A percentile compares a stretch with the other conserved stretches of the same genome.
Conservation (phyloP, 2,113 vertebrate species). For the Hymenochirus boettgeri region DNA sequence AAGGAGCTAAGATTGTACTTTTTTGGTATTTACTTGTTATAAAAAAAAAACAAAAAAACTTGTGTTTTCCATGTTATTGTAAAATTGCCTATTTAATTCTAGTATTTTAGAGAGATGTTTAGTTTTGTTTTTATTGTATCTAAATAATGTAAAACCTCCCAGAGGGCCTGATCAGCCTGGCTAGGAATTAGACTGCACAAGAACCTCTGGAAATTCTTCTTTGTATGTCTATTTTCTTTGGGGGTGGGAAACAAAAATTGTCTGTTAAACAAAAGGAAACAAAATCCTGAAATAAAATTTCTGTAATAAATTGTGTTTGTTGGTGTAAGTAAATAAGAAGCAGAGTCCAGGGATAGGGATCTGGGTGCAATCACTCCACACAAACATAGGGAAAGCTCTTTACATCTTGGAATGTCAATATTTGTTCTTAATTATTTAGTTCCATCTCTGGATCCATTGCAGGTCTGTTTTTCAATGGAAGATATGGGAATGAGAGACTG, state of each 20-base stretch:
- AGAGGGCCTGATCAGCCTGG: slow-evolving; percentile 81
- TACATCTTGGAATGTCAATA: slow-evolving; percentile 23
- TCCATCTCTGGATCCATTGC: slow-evolving; percentile 4
- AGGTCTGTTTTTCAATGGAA: background rate
- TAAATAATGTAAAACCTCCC: slow-evolving; percentile 88
- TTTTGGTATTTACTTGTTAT: slow-evolving; percentile 94
- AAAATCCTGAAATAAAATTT: slow-evolving; percentile 98
- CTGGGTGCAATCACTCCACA: slow-evolving; percentile 6
- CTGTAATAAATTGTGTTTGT: slow-evolving; percentile 74
- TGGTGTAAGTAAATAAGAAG: slow-evolving; percentile 49
- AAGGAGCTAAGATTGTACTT: slow-evolving; percentile 73
- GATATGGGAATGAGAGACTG: too few relatives aligned
- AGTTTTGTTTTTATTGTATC: slow-evolving; percentile 92
- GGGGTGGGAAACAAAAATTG: slow-evolving; percentile 84
- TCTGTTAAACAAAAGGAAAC: slow-evolving; percentile 71
- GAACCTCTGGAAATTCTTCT: slow-evolving; percentile 75
- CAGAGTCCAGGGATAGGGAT: slow-evolving; percentile 10
- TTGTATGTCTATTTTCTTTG: slow-evolving; percentile 85
- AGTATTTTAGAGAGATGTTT: slow-evolving; percentile 85
- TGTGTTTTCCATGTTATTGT: slow-evolving; percentile 92
- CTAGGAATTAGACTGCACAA: slow-evolving; percentile 71
- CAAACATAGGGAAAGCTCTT: background rate
- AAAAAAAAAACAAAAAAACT: slow-evolving; percentile 58
- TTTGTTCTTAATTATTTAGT: slow-evolving; percentile 28
- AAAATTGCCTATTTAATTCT: slow-evolving; percentile 87